Percentiles rank a stretch among this genome's conserved stretches.
phyloP scores from a whole-genome alignment of 2,888 invertebrate genomes.

The Drosophila monieri region DNA sequence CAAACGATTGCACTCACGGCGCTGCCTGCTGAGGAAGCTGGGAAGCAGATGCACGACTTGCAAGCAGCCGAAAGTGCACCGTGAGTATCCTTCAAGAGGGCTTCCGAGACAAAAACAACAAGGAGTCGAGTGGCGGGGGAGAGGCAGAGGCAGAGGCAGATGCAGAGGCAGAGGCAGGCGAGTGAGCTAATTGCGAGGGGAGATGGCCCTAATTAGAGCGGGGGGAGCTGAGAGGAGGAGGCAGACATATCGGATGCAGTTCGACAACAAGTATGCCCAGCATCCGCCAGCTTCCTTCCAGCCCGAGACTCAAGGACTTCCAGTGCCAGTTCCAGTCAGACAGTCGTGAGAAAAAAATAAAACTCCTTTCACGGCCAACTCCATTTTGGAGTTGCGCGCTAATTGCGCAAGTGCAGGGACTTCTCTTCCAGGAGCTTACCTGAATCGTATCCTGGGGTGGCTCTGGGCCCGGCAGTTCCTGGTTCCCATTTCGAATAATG shows the following conservation, averaged over 20 bases:
- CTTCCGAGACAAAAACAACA: conserved; percentile 21
- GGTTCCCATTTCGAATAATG: neutral
- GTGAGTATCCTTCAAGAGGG: conserved; percentile 77
- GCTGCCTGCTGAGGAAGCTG: conserved; percentile 43
- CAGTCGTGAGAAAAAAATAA: conserved; percentile 48
- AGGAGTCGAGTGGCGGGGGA: conserved; percentile 14
- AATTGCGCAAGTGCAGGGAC: conserved; percentile 79
- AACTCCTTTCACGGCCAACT: conserved; percentile 76
- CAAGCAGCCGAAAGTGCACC: conserved; percentile 64
- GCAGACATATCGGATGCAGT: conserved; percentile 15
- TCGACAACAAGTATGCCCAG: conserved; percentile 35
- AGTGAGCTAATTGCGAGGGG: conserved; percentile 73
- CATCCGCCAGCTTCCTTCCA: conserved; percentile 25
- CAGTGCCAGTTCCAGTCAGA: conserved; percentile 67
- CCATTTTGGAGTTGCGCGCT: conserved; percentile 75
- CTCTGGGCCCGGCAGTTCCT: conserved; percentile 12
- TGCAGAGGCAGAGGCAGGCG: conserved; percentile 3
- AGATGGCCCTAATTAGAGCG: conserved; percentile 43
- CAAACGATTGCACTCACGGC: conserved; percentile 52
- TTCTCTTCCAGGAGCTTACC: conserved; percentile 25
- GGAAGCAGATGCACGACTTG: conserved; percentile 49
- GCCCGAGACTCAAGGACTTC: conserved; percentile 59
- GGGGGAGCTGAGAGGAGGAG: conserved; percentile 24
- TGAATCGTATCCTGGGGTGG: conserved; percentile 29
- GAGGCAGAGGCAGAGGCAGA: too few relatives aligned